Evolutionary conservation across 2,113 vertebrate genomes (phyloP).

Genomic region (Paradoxurus hermaphroditus): DNA sequence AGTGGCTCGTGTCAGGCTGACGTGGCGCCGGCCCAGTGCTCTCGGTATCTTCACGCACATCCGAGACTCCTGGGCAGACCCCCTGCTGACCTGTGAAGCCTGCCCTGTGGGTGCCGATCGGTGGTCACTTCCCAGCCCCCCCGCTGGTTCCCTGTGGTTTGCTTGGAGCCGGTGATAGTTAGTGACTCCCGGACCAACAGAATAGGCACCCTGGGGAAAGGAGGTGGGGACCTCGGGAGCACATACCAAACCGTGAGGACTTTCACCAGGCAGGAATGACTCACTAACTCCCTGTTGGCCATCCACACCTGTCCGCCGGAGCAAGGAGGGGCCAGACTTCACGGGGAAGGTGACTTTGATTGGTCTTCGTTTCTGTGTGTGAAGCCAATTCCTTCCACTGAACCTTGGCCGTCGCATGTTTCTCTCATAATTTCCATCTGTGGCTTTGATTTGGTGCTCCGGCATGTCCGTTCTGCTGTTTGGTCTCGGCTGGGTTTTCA

Average conservation of each 20-base stretch:
- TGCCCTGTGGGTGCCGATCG: not conserved
- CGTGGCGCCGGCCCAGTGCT: fast-evolving
- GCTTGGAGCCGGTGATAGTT: not conserved
- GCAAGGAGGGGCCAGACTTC: not conserved
- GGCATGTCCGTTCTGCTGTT: not conserved
- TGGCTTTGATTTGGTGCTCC: not conserved
- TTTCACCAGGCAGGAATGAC: conserved; percentile 14
- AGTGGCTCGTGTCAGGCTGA: not conserved
- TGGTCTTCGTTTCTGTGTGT: not conserved
- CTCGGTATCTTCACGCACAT: not conserved
- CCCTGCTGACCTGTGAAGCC: not conserved
- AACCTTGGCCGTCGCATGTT: not conserved
- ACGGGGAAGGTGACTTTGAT: no score
- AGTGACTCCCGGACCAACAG: no score
- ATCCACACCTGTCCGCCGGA: not conserved
- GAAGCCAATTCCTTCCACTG: not conserved
- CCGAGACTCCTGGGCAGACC: not conserved
- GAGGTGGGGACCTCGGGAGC: not conserved
- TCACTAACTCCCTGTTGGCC: conserved; percentile 38
- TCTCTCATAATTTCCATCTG: not conserved
- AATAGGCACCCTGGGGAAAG: not conserved
- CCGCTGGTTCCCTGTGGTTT: not conserved
- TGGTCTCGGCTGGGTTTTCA: not conserved
- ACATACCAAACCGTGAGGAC: not conserved
- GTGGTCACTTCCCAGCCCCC: not conserved